phyloP scores from a whole-genome alignment of 2,888 invertebrate species.

The Platycheirus albimanus region DNA sequence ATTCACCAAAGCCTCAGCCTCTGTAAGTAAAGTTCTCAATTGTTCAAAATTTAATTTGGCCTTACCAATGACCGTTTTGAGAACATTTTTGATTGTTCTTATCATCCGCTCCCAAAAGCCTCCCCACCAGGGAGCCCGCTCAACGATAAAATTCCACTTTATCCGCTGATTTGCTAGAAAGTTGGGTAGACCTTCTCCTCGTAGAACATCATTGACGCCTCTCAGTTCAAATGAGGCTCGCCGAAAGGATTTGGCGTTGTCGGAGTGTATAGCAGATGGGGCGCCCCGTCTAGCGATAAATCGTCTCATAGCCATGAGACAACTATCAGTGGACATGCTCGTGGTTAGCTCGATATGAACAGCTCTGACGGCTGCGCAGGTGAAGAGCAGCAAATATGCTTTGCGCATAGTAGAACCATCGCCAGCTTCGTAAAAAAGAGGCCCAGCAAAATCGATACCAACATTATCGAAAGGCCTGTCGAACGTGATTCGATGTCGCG shows the following conservation, averaged over 20 bases:
- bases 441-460: conserved; percentile 23
- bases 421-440: conserved; percentile 2
- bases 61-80: conserved; percentile 54
- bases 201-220: conserved; percentile 9
- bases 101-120: conserved; percentile 54
- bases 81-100: conserved; percentile 43
- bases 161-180: conserved; percentile 32
- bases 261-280: conserved; percentile 30
- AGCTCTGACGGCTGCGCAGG: conserved; percentile 15
- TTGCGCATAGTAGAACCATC: conserved; percentile 19
- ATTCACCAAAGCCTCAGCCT: conserved; percentile 35
- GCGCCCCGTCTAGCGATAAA: conserved; percentile 35
- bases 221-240: conserved; percentile 42
- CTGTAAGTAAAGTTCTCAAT: conserved; percentile 18
- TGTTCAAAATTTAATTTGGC: conserved; percentile 33
- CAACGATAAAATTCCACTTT: conserved; percentile 51
- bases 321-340: conserved; percentile 13
- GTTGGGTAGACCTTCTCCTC: conserved; percentile 15
- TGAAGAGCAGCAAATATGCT: conserved; percentile 11
- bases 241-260: conserved; percentile 43
- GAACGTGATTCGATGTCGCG: too few relatives aligned
- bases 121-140: conserved; percentile 54
- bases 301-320: conserved; percentile 36
- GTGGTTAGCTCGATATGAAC: conserved; percentile 8
- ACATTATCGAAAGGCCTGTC: conserved; percentile 19